phyloP scores from a whole-genome alignment of 2,113 vertebrate species.

The Lophotis ruficrista region DNA sequence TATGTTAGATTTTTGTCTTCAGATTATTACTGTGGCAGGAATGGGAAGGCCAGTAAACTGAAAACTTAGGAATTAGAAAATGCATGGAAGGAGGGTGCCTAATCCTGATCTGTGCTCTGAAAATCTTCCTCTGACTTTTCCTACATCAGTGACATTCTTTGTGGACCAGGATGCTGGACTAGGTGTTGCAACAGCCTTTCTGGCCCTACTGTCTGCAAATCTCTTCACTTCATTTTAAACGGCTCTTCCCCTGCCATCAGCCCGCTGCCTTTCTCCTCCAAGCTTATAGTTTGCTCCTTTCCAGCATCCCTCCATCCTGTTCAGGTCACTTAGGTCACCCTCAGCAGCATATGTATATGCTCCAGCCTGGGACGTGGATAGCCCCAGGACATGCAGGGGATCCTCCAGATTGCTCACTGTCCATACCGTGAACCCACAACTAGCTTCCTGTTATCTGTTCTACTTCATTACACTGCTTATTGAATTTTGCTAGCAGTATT shows the following conservation, averaged over 20 bases:
- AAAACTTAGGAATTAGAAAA: background rate
- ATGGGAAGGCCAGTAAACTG: background rate
- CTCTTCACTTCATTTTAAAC: background rate
- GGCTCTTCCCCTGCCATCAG: background rate
- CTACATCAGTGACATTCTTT: background rate
- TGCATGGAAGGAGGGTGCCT: background rate
- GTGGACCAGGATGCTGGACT: background rate
- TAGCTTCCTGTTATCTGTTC: background rate
- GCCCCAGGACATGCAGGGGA: accelerated
- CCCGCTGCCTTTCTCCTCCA: background rate
- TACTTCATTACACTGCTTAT: background rate
- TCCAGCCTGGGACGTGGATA: background rate
- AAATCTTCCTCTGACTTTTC: background rate
- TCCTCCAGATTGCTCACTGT: background rate
- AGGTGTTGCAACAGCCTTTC: background rate
- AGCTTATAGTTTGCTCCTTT: background rate
- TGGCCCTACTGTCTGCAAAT: background rate
- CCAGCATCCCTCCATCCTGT: background rate
- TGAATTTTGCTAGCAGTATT: background rate
- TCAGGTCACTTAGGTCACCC: background rate
- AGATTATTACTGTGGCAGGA: background rate
- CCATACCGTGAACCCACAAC: background rate
- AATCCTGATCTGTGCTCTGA: background rate
- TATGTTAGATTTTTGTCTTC: background rate
- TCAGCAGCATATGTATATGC: background rate